Evolutionary conservation across 2,113 vertebrate genomes (phyloP).

Genomic region (Poeciliopsis prolifica): DNA sequence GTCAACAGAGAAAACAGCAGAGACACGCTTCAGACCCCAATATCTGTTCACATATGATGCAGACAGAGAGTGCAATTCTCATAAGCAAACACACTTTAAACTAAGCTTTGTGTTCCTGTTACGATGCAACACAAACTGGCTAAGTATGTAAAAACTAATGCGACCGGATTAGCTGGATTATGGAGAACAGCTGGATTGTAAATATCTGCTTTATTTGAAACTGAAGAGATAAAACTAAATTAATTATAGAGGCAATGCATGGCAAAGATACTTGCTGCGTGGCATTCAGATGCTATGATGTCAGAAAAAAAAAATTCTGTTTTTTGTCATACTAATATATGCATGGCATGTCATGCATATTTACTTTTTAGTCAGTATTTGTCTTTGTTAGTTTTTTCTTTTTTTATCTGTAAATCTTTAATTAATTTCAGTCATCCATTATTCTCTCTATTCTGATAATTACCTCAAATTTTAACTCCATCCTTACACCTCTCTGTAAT

Average conservation of each 20-base stretch:
- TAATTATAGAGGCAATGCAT: constrained; percentile 38
- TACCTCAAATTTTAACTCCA: constrained; percentile 3
- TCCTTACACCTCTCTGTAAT: constrained; percentile 4
- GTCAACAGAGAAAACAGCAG: constrained; percentile 60
- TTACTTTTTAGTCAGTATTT: constrained; percentile 47
- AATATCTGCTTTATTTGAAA: constrained; percentile 28
- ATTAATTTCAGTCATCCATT: constrained; percentile 12
- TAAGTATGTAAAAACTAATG: constrained; percentile 70
- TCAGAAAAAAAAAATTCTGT: constrained; percentile 20
- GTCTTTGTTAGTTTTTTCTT: constrained; percentile 33
- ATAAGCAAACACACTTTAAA: constrained; percentile 20
- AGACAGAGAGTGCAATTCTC: constrained; percentile 22
- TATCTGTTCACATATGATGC: constrained; percentile 50
- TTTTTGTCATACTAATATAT: constrained; percentile 42
- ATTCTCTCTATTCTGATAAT: constrained; percentile 9
- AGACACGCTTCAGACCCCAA: constrained; percentile 75
- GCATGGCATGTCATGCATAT: constrained; percentile 57
- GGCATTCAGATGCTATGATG: constrained; percentile 8
- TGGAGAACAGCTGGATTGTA: constrained; percentile 32
- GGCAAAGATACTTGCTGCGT: constrained; percentile 28
- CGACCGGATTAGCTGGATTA: constrained; percentile 36
- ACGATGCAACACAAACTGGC: constrained; percentile 47
- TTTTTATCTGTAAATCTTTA: constrained; percentile 23
- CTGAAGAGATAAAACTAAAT: constrained; percentile 19
- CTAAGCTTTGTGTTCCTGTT: constrained; percentile 13